Evolutionary conservation across 1,140 invertebrate species (phyloP), one percentile per base, ranked within the genome.

Genomic region (Aphaenogaster rudis): DNA sequence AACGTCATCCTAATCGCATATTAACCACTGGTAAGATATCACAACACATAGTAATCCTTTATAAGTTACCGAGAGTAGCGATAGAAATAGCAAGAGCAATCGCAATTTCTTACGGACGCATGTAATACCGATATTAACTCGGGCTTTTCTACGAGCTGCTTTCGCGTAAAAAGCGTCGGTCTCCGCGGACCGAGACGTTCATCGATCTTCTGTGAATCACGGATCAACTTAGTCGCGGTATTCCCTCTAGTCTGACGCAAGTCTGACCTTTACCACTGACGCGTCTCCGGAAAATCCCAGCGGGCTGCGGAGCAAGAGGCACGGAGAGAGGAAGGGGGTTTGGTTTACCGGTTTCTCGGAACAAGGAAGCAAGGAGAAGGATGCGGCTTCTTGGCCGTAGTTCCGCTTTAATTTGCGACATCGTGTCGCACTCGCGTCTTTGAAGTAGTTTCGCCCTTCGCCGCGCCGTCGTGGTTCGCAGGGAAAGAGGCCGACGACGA

Each of bases 361-460:
- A 84, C 80, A 63, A 84, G 54, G 21, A 77, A 61, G 48, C 74
- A 15, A 69, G 67, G 21, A 42, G 54, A 57, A 54, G 57, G 39
- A 76, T 78, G 71, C 67, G 81, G 64, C 52, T 76, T 85, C 67
- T 86, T 45, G 66, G 76, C 33, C 80, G 86, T 88, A 80, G 89
- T 92, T 91, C 82, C 86, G 86, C 91, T 92, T 93, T 93, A 93
- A 93, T 93, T 93, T 90, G 91, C 64, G 87, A 91, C 89, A 92
- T 84, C 84, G 90, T 87, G 85, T 87, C 84, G 92, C 88, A 89
- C 89, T 92, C 81, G 61, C 86, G 77, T 89, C 91, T 89, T 86
- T 92, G 82, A 59, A 90, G 88, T 87, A 91, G 90, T 93, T 92
- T 91, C 67, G 88, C 90, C 84, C 86, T 63, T 89, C 66, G 84